Evolutionary conservation across 2,888 invertebrate genomes (phyloP), one percentile per base, ranked within the genome.

Genomic region (Limulus polyphemus): DNA sequence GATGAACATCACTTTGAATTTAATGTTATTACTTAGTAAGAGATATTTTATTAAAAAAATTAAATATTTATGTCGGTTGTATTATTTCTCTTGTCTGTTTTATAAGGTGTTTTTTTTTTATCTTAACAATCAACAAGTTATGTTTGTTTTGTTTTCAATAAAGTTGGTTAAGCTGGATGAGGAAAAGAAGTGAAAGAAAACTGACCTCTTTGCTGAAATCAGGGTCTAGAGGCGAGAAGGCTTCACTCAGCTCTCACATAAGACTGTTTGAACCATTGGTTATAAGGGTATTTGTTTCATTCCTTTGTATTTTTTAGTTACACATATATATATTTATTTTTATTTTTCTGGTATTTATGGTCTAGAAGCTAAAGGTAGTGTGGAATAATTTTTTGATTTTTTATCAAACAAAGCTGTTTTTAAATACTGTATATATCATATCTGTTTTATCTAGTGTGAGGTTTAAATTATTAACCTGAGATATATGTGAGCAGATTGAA

Each of bases 251-350:
- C 70, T 83, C 86, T 68, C 89, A 91, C 76, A 94, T 97, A 67
- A 82, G 92, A 70, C 80, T 95, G 71, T 95, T 97, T 78, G 95
- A 97, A 76, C 91, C 93, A 0, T 85, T 95, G 76, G 95, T 97
- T 62, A 93, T 97, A 73, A 89, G 90, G 76, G 87, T 93, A 59
- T n/a, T n/a, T 59, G 56, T 58, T 48, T 17, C 11, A 32, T 17
- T 46, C 13, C 48, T 46, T 60, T 59, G 9, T 32, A 2, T 32
- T 5, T 32, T 3, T 32, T 32, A 32, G 3, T 32, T 7, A 32
- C 32, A 32, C 7, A 32, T 32, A 32, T 32, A n/a, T n/a, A n/a
- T n/a, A n/a, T n/a, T n/a, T n/a, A 3, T 32, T 32, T 5, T 7
- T 32, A 32, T 32, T 32, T 32, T 32, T 32, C 32, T 32, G 32